Evolutionary conservation across 2,113 vertebrate species (phyloP), one percentile per base, ranked within the genome.

Genomic region (Psilopsiagon aymara): DNA sequence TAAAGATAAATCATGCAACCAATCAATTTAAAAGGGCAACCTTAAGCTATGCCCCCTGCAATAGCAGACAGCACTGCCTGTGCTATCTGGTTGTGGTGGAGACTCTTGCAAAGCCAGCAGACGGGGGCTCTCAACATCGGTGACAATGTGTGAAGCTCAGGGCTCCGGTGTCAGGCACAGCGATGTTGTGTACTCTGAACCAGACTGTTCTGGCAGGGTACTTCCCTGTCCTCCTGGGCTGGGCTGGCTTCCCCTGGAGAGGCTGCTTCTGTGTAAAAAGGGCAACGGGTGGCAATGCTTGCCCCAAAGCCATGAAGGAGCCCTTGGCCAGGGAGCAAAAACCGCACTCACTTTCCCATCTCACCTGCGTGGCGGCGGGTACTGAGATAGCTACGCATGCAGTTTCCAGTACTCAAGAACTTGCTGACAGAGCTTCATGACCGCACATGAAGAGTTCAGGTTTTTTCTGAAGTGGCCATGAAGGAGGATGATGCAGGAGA

Each of bases 261-360:
- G 3, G 3, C 23, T 18, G 16, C 53, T 94, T 92, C 60, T 62
- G 73, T 73, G 77, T 92, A 79, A 80, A 92, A 96, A 96, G 90
- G 82, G 77, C 85, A 95, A 80, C 67, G 92, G 85, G 89, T 93
- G 91, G 79, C 82, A 71, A 73, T n/a, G 35, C 57, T 84, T 11
- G 1, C 23, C 14, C 73, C 88, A 92, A 87, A 89, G 89, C 77
- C 93, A 57, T 3, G 5, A 67, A 59, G 33, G 49, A 82, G 43
- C 23, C 43, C 29, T 43, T 64, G 68, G 43, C 55, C 31, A 3
- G 4, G 31, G 52, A 53, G 81, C 1, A 1, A 78, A 43, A 74
- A 28, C 18, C 11, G 18, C 43, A 5, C 51, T 74, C 4, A 3
- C 10, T 4, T 64, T 79, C 55, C n/a, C 49, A 28, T 16, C 78